Evolutionary conservation across 1,140 invertebrate species (phyloP).

Genomic region (Caenorhabditis elegans): DNA sequence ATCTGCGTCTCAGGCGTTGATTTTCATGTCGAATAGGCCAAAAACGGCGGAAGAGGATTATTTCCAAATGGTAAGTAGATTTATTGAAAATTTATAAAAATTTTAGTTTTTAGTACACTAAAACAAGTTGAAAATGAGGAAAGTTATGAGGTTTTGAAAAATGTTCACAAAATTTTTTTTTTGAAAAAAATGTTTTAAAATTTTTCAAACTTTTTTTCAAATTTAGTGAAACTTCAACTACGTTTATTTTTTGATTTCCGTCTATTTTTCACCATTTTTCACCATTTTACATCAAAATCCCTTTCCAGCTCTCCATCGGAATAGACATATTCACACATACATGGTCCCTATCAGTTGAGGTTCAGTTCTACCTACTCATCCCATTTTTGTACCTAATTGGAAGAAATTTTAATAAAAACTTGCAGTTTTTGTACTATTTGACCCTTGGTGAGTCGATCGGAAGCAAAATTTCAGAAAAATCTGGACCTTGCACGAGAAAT

Average conservation of each 20-base stretch:
- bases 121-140: no score
- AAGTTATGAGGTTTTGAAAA: no score
- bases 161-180: no score
- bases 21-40: not conserved
- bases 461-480: not conserved
- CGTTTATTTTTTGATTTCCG: no score
- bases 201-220: no score
- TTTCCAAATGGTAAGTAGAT: slow-evolving; percentile 1
- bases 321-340: slow-evolving; percentile 22
- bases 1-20: not conserved
- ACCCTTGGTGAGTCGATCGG: not conserved
- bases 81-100: not conserved
- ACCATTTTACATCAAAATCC: not conserved
- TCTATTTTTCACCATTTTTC: not conserved
- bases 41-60: not conserved
- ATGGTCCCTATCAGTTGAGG: slow-evolving; percentile 25
- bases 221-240: no score
- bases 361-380: slow-evolving; percentile 18
- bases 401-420: not conserved
- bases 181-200: no score
- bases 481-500: not conserved
- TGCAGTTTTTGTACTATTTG: not conserved
- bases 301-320: not conserved
- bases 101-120: no score
- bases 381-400: not conserved